These are phyloP conservation scores for Aptenodytes forsteri DNA, from an alignment of 2,113 vertebrate species.

Conservation along the genomic window DNA sequence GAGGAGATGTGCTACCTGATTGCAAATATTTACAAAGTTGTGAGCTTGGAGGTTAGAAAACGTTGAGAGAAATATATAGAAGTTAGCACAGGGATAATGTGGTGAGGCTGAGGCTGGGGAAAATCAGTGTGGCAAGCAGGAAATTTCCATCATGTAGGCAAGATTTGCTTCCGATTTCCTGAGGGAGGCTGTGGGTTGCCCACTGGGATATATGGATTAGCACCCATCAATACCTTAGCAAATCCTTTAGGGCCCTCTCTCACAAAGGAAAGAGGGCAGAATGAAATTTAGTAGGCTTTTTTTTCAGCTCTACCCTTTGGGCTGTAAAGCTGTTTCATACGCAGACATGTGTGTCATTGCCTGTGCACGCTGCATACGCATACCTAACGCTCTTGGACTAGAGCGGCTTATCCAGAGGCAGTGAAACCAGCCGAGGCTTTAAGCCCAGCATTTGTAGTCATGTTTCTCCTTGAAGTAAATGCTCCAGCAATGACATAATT, in stretches of 20 bases:
- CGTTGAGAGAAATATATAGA: not conserved
- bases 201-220: not conserved
- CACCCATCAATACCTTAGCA: not conserved
- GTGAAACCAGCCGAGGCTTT: not conserved
- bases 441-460: not conserved
- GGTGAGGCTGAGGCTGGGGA: not conserved
- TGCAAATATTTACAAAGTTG: constrained; percentile 38
- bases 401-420: not conserved
- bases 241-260: not conserved
- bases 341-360: not conserved
- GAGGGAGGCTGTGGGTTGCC: not conserved
- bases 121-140: constrained; percentile 7
- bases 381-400: not conserved
- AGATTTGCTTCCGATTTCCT: not conserved
- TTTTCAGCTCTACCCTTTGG: not conserved
- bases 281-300: not conserved
- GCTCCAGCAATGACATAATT: constrained; percentile 50
- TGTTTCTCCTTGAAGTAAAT: constrained; percentile 38
- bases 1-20: not conserved
- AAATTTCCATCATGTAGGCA: not conserved
- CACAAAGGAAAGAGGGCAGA: not conserved
- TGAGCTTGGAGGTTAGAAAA: not conserved
- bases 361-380: not conserved
- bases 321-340: not conserved
- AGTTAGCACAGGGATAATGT: not conserved